These are phyloP conservation scores for Phalacrocorax pelagicus DNA, from an alignment of 2,113 vertebrate genomes.

Conservation along the genomic window DNA sequence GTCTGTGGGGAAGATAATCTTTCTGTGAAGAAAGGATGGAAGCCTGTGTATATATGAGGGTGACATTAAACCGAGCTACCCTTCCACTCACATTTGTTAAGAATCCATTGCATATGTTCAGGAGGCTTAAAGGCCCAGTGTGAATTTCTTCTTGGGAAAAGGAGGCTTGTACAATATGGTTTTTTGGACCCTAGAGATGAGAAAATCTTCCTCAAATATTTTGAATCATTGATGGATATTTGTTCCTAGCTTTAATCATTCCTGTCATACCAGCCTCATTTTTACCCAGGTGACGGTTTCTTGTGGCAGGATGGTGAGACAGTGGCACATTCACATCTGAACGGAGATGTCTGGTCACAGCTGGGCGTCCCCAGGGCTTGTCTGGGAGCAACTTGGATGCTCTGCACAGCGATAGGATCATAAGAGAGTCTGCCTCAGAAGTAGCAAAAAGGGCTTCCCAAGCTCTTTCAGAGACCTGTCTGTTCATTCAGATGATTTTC, in stretches of 20 bases:
- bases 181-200: not conserved
- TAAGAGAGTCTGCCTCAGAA: not conserved
- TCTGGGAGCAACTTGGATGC: not conserved
- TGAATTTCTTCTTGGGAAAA: not conserved
- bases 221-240: slow-evolving; percentile 40
- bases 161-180: not conserved
- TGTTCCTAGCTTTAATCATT: not conserved
- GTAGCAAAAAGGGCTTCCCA: not conserved
- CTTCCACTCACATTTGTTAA: slow-evolving; percentile 17
- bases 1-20: slow-evolving; percentile 24
- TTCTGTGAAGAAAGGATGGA: slow-evolving; percentile 16
- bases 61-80: slow-evolving; percentile 20
- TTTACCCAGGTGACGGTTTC: not conserved
- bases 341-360: not conserved
- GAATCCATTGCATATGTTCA: not conserved
- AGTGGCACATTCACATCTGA: not conserved
- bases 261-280: not conserved
- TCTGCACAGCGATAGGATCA: not conserved
- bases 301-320: not conserved
- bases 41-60: not conserved
- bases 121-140: not conserved
- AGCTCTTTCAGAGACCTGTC: not conserved
- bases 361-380: not conserved
- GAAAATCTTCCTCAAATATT: slow-evolving; percentile 25
- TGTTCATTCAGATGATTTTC: not conserved